Evolutionary conservation across 2,888 invertebrate species (phyloP), one percentile per base, ranked within the genome.

Genomic region (Noctua janthe): DNA sequence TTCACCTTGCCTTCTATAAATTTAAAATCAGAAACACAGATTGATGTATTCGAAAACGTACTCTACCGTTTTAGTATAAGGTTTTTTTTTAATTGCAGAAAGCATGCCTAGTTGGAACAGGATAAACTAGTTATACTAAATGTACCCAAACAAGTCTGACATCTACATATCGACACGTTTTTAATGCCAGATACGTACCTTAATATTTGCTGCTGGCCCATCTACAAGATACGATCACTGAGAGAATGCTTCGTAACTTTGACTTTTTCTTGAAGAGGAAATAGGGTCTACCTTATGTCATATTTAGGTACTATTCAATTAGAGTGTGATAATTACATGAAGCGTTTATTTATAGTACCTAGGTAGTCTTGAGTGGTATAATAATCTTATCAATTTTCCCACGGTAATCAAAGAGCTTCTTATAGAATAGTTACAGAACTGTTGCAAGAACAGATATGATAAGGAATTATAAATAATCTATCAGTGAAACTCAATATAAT

Each of bases 111-210:
- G 62, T 39, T 35, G n/a, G 13, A 71, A 80, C 77, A 66, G 69
- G 78, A 62, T 49, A 76, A 79, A 81, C 87, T 71, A 43, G 83
- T 87, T 83, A 71, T 74, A 54, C 69, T 70, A 67, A 43, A 80
- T 70, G 39, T 59, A 20, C 66, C 47, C 62, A 43, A 80, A 75
- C 76, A 73, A 64, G 84, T 84, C 66, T 39, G 56, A 85, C 15
- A 64, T 75, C 66, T 11, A 69, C 39, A 64, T 76, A 71, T 59
- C 15, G 47, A 43, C 54, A 66, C 10, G 66, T 73, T 76, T 62
- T 80, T 73, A 29, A 39, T 20, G 17, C 43, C 59, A 29, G 15
- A 51, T 54, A 49, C 13, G n/a, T 56, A 29, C 29, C 23, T 56
- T 13, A 20, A 20, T 43, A 51, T 66, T 47, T 20, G 35, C 8